phyloP scores from a whole-genome alignment of 2,797 vertebrate genomes.

The Cottoperca gobio region DNA sequence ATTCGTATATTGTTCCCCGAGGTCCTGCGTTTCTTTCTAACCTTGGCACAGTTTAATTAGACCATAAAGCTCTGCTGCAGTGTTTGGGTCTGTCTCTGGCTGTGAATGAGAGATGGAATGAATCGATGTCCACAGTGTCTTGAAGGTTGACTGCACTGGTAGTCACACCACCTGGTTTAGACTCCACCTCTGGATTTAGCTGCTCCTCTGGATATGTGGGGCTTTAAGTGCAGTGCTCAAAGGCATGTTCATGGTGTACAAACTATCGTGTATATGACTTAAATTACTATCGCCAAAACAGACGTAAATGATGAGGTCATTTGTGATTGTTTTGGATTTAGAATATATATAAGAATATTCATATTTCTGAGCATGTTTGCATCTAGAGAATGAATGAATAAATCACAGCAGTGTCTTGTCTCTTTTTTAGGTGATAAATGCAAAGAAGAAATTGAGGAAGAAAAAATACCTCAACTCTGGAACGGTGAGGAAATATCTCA shows the following conservation, averaged over 20 bases:
- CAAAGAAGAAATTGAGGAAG: constrained; percentile 97
- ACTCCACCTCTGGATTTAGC: constrained; percentile 16
- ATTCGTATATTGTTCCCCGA: constrained; percentile 49
- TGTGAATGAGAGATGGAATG: neutral
- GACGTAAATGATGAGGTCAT: too few relatives aligned
- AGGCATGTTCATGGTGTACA: too few relatives aligned
- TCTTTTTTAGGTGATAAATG: constrained; percentile 92
- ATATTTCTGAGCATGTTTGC: too few relatives aligned
- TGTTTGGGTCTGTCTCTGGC: constrained; percentile 32
- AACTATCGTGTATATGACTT: too few relatives aligned
- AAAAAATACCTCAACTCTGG: constrained; percentile 99
- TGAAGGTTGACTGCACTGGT: neutral
- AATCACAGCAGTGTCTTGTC: neutral
- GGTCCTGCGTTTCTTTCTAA: constrained; percentile 40
- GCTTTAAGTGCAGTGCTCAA: neutral
- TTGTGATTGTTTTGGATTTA: too few relatives aligned
- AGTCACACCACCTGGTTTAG: neutral
- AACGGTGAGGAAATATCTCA: constrained; percentile 85
- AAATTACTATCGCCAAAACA: too few relatives aligned
- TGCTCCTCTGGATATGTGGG: neutral
- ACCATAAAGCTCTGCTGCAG: constrained; percentile 37
- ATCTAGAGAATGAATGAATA: too few relatives aligned
- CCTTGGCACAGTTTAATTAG: constrained; percentile 66
- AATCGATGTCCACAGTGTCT: neutral
- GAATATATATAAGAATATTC: too few relatives aligned